A percentile compares a stretch with the other conserved stretches of the same genome.
phyloP scores from a whole-genome alignment of 2,888 invertebrate genomes.

The Epinotia nisella region DNA sequence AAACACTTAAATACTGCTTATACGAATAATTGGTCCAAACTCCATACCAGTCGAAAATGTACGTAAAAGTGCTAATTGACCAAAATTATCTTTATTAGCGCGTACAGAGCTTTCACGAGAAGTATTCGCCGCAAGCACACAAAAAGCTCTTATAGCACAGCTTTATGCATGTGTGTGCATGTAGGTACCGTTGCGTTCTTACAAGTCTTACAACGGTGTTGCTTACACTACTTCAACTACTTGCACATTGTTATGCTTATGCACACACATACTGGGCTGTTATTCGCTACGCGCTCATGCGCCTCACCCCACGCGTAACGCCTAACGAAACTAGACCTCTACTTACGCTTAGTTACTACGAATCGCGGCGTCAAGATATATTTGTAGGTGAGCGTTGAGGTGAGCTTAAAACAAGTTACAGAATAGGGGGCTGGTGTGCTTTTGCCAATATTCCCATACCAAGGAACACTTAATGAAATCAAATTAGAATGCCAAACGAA shows the following conservation, averaged over 20 bases:
- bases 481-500: no score
- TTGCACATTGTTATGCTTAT: neutral
- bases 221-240: neutral
- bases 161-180: slow-evolving; percentile 20
- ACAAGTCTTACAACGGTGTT: slow-evolving; percentile 21
- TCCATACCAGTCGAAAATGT: slow-evolving; percentile 30
- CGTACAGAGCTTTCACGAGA: slow-evolving; percentile 31
- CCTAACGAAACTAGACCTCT: no score
- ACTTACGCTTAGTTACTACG: no score
- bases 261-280: slow-evolving; percentile 5
- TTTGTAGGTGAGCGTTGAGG: no score
- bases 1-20: neutral
- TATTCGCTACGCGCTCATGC: no score
- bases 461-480: no score
- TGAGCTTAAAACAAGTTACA: no score
- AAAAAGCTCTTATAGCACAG: slow-evolving; percentile 31
- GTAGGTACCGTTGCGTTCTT: slow-evolving; percentile 10
- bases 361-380: no score
- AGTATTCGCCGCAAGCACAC: slow-evolving; percentile 29
- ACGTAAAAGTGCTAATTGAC: slow-evolving; percentile 36
- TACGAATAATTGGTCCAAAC: slow-evolving; percentile 13
- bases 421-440: no score
- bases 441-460: neutral
- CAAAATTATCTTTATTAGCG: slow-evolving; percentile 38
- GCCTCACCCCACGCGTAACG: no score